These are phyloP conservation scores for Tapera naevia DNA, from an alignment of 2,797 vertebrate species.

Conservation along the genomic window DNA sequence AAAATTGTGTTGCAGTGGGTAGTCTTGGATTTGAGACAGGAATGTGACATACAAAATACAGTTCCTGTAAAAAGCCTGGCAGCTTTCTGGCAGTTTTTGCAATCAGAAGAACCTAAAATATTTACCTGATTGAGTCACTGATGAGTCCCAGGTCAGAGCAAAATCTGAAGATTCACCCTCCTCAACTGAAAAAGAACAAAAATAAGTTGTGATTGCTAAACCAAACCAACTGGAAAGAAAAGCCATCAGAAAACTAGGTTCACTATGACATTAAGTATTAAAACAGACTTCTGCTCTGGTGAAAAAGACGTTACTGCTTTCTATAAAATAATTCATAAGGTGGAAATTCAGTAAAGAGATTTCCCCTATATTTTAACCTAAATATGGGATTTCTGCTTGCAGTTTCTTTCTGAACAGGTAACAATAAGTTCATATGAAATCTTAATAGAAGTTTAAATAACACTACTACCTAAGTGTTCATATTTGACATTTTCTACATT, in stretches of 20 bases:
- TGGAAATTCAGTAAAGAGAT: neutral
- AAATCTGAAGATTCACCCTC: slow-evolving; percentile 93
- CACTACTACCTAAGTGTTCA: neutral
- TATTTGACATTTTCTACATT: neutral
- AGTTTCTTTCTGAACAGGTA: neutral
- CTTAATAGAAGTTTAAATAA: neutral
- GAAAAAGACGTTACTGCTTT: slow-evolving; percentile 6
- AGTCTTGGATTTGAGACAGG: slow-evolving; percentile 73
- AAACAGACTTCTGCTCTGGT: slow-evolving; percentile 13
- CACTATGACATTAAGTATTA: slow-evolving; percentile 17
- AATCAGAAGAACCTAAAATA: slow-evolving; percentile 46
- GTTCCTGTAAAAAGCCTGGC: slow-evolving; percentile 64
- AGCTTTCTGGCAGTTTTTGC: slow-evolving; percentile 62
- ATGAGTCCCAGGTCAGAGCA: slow-evolving; percentile 90
- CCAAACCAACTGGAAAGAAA: neutral
- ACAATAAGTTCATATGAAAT: neutral
- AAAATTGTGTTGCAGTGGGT: slow-evolving; percentile 72
- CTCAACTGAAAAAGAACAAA: slow-evolving; percentile 86
- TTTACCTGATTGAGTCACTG: slow-evolving; percentile 89
- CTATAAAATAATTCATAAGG: slow-evolving; percentile 12
- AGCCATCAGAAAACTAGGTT: neutral
- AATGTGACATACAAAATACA: slow-evolving; percentile 72
- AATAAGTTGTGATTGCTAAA: slow-evolving; percentile 57
- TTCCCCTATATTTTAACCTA: neutral
- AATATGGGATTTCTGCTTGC: neutral